Evolutionary conservation across 2,888 invertebrate genomes (phyloP), one percentile per base, ranked within the genome.

Genomic region (Drosophila kanekoi): DNA sequence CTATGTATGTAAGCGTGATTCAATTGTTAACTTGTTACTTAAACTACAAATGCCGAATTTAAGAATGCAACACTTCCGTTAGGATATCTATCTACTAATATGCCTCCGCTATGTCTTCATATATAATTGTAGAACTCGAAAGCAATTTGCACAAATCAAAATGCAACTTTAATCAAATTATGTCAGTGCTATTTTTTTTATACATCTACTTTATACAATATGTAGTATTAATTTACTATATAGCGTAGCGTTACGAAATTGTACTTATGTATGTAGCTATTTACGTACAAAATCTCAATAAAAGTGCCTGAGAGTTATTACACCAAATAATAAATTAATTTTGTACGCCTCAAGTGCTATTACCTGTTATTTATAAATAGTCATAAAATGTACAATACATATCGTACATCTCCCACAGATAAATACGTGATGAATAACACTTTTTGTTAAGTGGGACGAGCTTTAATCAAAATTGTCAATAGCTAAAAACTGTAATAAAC

Each of bases 281-380:
- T 54, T 43, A 48, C 61, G 58, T 79, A 81, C 72, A 77, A 75
- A 61, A 84, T 71, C 78, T 82, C 69, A 83, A 88, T 86, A 86
- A 87, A 28, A 88, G 87, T 88, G 88, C 87, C 87, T 87, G 69
- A 73, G 56, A 75, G 62, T 56, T 63, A 77, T 71, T 73, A 70
- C 32, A 72, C 47, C 54, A 64, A 61, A 40, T 23, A 48, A 35
- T 41, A 28, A 38, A 57, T 38, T 45, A 13, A 35, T 23, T 18
- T 40, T 33, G 11, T 44, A 10, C 10, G 14, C 6, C 37, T 47
- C n/a, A 48, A 49, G 5, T 61, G 47, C 9, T 58, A 16, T 38
- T 33, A 38, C n/a, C 23, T 54, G 14, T 33, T 20, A 54, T 35
- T 23, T 35, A 28, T 54, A 43, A 11, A 40, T 57, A 57, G 47